A percentile compares a stretch with the other conserved stretches of the same genome.
Evolutionary conservation across 2,888 invertebrate genomes (phyloP).

Genomic region (Dryocosmus kuriphilus): DNA sequence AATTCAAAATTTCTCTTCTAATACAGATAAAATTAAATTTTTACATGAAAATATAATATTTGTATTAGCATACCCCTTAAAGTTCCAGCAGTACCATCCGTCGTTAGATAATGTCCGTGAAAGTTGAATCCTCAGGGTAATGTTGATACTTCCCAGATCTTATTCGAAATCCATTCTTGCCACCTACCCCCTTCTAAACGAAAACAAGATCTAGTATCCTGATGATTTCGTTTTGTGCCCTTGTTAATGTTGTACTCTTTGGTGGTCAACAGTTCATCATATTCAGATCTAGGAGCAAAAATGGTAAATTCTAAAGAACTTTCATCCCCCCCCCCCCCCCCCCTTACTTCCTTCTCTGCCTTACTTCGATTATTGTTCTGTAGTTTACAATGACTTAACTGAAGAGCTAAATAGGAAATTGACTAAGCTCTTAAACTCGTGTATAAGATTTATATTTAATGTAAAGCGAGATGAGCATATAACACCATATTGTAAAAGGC

Average conservation of each 20-base stretch:
- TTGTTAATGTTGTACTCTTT: not conserved
- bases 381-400: too few relatives aligned
- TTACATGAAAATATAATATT: too few relatives aligned
- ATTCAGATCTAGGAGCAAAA: not conserved
- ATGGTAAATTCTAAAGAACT: not conserved
- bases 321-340: too few relatives aligned
- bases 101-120: not conserved
- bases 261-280: not conserved
- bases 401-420: too few relatives aligned
- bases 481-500: too few relatives aligned
- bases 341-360: too few relatives aligned
- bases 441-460: too few relatives aligned
- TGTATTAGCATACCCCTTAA: not conserved
- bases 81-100: not conserved
- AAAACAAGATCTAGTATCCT: not conserved
- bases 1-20: not conserved
- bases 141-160: constrained; percentile 8
- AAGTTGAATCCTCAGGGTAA: constrained; percentile 41
- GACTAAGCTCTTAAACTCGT: too few relatives aligned
- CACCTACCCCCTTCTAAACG: constrained; percentile 18
- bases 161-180: constrained; percentile 37
- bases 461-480: too few relatives aligned
- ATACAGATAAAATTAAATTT: too few relatives aligned
- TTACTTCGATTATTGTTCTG: too few relatives aligned
- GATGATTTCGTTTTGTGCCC: not conserved